Base-by-base conservation (phyloP, 2,888 invertebrate species). In the Lissonota sp. region DNA sequence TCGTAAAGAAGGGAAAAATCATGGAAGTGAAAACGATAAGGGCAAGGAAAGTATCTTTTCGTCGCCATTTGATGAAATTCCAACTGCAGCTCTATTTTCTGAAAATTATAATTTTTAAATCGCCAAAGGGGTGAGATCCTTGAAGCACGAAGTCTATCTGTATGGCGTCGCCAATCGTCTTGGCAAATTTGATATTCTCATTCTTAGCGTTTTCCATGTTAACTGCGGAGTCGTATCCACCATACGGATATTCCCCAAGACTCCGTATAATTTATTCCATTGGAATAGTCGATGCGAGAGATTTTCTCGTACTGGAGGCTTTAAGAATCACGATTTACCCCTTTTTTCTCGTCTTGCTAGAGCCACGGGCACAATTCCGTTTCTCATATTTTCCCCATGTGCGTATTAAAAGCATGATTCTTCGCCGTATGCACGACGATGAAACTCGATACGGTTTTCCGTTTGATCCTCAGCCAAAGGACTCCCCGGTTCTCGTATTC, bases 181-280 rank as follows among this genome's bases (percentile, higher is more conserved):
- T 26, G 26, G 26, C 26, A 26, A 26, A 26, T 2, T 26, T 26
- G 26, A 26, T 26, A 26, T 26, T 26, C 26, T 26, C 26, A 26
- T 26, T 1, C 3, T 26, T 26, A 26, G 26, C 26, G 26, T 26
- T 26, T 26, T 26, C 26, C 26, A 26, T 26, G 26, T 26, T 26
- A 26, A 26, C 26, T 26, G 26, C 26, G 26, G 26, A 26, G 26
- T 44, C 10, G 10, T 44, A 44, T 44, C 44, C 44, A 8, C 44
- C 44, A 37, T 44, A 3, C 3, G 26, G 60, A 72, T 72, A 72
- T 63, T 44, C 26, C 26, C 39, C 64, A 55, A 57, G 37, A 37
- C 37, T 6, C 44, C 55, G 57, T 46, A 64, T 58, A 64, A 73
- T 73, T 73, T 73, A 73, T 64, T 64, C 57, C 57, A 16, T 12